phyloP scores from a whole-genome alignment of 2,797 vertebrate species.

The Emydoidea blandingii region DNA sequence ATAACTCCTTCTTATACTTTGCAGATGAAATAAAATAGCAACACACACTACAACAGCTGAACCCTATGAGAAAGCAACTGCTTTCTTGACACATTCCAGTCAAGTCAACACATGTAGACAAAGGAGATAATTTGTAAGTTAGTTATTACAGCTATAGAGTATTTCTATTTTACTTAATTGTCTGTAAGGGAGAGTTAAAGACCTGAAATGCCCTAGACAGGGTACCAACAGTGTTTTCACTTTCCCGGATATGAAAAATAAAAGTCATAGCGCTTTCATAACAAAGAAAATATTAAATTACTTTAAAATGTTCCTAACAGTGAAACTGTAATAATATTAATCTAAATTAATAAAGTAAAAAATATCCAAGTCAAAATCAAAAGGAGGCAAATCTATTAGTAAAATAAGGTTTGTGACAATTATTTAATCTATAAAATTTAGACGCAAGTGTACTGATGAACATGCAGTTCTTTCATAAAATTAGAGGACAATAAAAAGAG shows the following conservation, averaged over 20 bases:
- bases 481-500: background rate
- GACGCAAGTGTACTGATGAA: background rate
- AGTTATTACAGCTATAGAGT: constrained; percentile 14
- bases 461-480: background rate
- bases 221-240: background rate
- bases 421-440: background rate
- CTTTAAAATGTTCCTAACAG: background rate
- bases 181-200: background rate
- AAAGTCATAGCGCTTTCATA: background rate
- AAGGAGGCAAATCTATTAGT: background rate
- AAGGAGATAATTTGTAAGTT: constrained; percentile 12
- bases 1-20: background rate
- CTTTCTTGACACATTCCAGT: constrained; percentile 33
- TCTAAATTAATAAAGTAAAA: background rate
- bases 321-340: background rate
- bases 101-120: background rate
- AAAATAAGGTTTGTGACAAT: background rate
- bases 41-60: constrained; percentile 8
- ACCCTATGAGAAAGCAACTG: background rate
- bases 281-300: background rate
- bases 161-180: constrained; percentile 5
- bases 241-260: background rate
- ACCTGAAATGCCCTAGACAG: background rate
- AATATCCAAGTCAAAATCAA: background rate
- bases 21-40: constrained; percentile 1